phyloP scores from a whole-genome alignment of 1,140 invertebrate species.

The Hylyphantes graminicola region DNA sequence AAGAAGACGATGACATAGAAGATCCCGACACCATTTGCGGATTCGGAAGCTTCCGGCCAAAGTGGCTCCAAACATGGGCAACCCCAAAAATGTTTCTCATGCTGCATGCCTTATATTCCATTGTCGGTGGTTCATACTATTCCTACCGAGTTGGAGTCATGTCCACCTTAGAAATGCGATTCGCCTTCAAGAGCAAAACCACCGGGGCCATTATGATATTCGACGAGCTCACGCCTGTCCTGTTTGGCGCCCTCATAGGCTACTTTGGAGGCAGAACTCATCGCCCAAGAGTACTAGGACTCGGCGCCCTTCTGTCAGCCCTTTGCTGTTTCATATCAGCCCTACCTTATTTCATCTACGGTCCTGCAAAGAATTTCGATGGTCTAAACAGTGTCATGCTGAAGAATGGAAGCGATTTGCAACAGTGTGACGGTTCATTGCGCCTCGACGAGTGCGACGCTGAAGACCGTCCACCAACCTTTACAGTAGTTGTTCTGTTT shows the following conservation, averaged over 20 bases:
- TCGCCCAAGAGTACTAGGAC: slow-evolving; percentile 77
- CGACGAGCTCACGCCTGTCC: slow-evolving; percentile 61
- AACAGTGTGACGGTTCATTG: slow-evolving; percentile 10
- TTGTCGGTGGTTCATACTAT: slow-evolving; percentile 79
- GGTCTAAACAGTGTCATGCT: neutral
- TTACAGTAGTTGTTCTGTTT: slow-evolving; percentile 42
- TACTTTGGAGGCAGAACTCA: slow-evolving; percentile 78
- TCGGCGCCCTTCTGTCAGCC: slow-evolving; percentile 77
- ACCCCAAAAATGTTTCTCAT: slow-evolving; percentile 81
- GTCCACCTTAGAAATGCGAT: slow-evolving; percentile 83
- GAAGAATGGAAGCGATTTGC: slow-evolving; percentile 2
- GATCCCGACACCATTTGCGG: slow-evolving; percentile 47
- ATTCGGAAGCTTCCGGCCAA: slow-evolving; percentile 30
- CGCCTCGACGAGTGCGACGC: slow-evolving; percentile 6
- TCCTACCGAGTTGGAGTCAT: slow-evolving; percentile 82
- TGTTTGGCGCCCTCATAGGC: slow-evolving; percentile 69
- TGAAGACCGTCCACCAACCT: slow-evolving; percentile 24
- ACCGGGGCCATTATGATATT: slow-evolving; percentile 71
- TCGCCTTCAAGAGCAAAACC: slow-evolving; percentile 81
- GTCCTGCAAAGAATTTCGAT: slow-evolving; percentile 65
- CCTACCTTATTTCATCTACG: slow-evolving; percentile 77
- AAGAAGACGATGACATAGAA: neutral
- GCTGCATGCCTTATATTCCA: slow-evolving; percentile 78
- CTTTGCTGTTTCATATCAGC: slow-evolving; percentile 76
- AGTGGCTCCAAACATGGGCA: slow-evolving; percentile 76